Conservation (phyloP, 2,113 vertebrate species). For the Murina feae region DNA sequence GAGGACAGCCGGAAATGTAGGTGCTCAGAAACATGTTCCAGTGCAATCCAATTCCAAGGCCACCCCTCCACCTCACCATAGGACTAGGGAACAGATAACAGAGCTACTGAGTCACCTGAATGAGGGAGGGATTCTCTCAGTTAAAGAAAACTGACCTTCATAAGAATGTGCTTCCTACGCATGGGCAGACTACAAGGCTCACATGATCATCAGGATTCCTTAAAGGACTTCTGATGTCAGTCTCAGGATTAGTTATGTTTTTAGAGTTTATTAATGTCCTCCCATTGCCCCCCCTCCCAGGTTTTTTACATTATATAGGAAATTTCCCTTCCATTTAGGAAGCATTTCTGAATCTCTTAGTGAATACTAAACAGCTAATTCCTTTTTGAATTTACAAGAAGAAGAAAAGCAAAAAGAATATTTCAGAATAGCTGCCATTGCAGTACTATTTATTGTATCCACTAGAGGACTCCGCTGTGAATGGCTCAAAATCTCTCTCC, state of each 20-base stretch:
- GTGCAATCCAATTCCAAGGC: background rate
- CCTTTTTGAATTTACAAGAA: conserved; percentile 28
- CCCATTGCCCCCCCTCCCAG: too few species aligned
- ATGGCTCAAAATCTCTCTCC: conserved; percentile 36
- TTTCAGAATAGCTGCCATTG: conserved; percentile 47
- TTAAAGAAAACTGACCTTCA: background rate
- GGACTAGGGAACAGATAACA: background rate
- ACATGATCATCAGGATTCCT: background rate
- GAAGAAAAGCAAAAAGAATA: conserved; percentile 48
- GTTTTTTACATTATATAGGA: background rate
- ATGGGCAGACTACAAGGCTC: background rate
- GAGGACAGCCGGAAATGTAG: background rate
- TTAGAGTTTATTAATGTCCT: background rate
- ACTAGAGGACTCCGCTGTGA: conserved; percentile 50
- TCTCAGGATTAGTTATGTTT: background rate
- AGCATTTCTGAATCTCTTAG: background rate
- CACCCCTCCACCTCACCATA: background rate
- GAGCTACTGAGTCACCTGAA: background rate
- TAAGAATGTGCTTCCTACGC: background rate
- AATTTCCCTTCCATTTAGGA: conserved; percentile 26
- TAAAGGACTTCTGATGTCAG: background rate
- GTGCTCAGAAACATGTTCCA: background rate
- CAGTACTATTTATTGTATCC: conserved; percentile 36
- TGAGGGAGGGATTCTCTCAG: background rate
- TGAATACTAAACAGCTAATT: conserved; percentile 18